Percentiles rank a stretch among this genome's conserved stretches.
These are phyloP conservation scores for Lycia hirtaria DNA, from an alignment of 2,888 invertebrate genomes.

Conservation along the genomic window DNA sequence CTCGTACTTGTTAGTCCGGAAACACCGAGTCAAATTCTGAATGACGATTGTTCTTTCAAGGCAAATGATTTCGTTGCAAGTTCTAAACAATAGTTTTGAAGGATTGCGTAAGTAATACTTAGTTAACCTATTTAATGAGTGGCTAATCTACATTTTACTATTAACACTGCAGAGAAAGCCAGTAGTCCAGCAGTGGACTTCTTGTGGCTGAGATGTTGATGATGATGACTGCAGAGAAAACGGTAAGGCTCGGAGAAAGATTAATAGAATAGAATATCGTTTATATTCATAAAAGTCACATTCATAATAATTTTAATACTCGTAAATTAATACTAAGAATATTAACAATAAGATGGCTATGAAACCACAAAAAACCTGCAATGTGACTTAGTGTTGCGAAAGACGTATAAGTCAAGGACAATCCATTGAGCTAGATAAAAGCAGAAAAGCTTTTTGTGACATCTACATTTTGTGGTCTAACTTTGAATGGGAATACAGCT, in stretches of 20 bases:
- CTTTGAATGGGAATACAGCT: slow-evolving; percentile 2
- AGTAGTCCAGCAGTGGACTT: no score
- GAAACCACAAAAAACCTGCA: neutral
- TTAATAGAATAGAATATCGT: no score
- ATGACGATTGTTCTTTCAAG: slow-evolving; percentile 37
- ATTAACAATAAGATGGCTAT: neutral
- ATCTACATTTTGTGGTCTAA: neutral
- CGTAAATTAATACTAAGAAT: no score
- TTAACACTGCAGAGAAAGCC: neutral
- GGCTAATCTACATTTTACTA: neutral
- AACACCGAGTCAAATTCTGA: slow-evolving; percentile 32
- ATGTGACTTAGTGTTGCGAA: neutral
- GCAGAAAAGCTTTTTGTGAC: neutral
- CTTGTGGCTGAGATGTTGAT: no score
- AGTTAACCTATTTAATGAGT: neutral
- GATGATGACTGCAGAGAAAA: neutral
- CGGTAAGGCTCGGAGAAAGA: neutral
- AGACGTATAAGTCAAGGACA: neutral
- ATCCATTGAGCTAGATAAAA: neutral
- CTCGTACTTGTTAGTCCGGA: slow-evolving; percentile 23
- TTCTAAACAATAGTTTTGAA: slow-evolving; percentile 12
- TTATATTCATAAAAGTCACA: no score
- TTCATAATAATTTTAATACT: no score
- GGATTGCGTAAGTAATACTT: slow-evolving; percentile 19
- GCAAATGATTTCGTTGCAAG: slow-evolving; percentile 19